Evolutionary conservation across 2,797 vertebrate species (phyloP), one percentile per base, ranked within the genome.

Genomic region (Lemur catta): DNA sequence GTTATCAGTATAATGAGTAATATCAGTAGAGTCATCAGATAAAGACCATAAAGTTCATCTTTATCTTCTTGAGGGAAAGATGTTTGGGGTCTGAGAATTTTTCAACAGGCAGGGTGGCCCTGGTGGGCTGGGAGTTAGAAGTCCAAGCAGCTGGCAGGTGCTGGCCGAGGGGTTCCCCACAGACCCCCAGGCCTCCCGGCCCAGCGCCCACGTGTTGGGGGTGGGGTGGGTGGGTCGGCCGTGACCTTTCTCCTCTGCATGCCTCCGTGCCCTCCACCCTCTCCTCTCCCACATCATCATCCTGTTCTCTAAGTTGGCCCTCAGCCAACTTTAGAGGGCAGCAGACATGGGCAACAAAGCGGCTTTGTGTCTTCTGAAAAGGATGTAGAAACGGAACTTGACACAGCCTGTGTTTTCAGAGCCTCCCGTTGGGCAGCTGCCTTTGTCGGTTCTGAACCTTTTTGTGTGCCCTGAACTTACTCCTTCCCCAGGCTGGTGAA

Each of bases 311-410:
- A 22, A 48, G 33, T 59, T 96, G 94, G 81, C 90, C 48, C 33
- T 67, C 28, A 30, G 69, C 76, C 90, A 97, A 20, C 67, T 78
- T 79, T 8, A 50, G 15, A 93, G 65, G 30, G 52, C 38, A 30
- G n/a, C 6, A 30, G 48, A 76, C 43, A 9, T 14, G 43, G 87
- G 12, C 75, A 91, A 96, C 94, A 96, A 96, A 93, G 87, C 87
- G 55, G 30, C 63, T 61, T 30, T 92, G 67, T 97, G 97, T 96
- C 84, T 86, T 89, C 91, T 75, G 69, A 94, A 80, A 85, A 89
- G 94, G 97, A 96, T 91, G 75, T 94, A 38, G 86, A 88, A n/a
- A 48, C 28, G 65, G 94, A 96, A 74, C 72, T 88, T 55, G 14
- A n/a, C 12, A 13, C 24, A 50, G 20, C 15, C n/a, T 26, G 65